Evolutionary conservation across 1,140 invertebrate species (phyloP), one percentile per base, ranked within the genome.

Genomic region (Procambarus clarkii): DNA sequence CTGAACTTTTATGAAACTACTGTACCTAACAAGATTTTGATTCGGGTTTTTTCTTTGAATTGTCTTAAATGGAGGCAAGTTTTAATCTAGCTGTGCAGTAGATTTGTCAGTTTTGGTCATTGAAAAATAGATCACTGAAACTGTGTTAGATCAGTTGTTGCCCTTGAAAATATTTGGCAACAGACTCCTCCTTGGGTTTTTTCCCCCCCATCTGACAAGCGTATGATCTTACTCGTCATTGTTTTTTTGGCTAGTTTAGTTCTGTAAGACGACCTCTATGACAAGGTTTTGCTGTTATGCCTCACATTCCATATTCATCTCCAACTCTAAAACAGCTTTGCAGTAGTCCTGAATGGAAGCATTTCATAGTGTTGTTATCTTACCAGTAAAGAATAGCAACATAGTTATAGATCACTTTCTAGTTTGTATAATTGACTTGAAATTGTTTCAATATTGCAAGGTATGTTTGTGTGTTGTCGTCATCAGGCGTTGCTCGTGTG

Each of bases 221-320:
- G n/a, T 8, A 21, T 34, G 21, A 18, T 64, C 21, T 64, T 64
- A 18, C n/a, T 9, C 34, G n/a, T 54, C 50, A 54, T 9, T 34
- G 34, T 8, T 74, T 74, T 34, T 7, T 74, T 24, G n/a, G 5
- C 21, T 74, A 24, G 69, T 74, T 74, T 74, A 34, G 69, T n/a
- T 9, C 15, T 11, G 18, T 69, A 69, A 69, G 64, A 69, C 13
- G 64, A 69, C 21, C 21, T 18, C n/a, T 74, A 74, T 74, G 24
- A 64, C 46, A n/a, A 69, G 81, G 45, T 83, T 83, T 83, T 82
- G 13, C 81, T 83, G 81, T 83, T 46, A 64, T 69, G 81, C 58
- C 58, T 83, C 58, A 83, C 81, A 83, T 83, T 83, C 81, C 81
- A 83, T 44, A 69, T 54, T 60, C 69, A 64, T 83, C 81, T 83